Percentiles rank a stretch among this genome's conserved stretches.
phyloP scores from a whole-genome alignment of 1,140 invertebrate genomes.

The Magallana angulata region DNA sequence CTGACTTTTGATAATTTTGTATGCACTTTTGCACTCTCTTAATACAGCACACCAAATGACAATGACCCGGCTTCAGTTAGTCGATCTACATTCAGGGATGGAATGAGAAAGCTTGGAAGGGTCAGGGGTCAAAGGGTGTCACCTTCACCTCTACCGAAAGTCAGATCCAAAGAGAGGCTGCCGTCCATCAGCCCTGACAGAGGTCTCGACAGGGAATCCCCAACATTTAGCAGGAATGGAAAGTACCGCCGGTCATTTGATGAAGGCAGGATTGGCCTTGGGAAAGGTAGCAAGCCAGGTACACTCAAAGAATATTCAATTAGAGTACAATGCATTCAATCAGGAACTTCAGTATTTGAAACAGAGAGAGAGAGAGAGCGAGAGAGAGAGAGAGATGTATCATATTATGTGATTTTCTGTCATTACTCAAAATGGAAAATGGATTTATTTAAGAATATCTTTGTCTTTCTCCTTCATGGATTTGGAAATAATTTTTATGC shows the following conservation, averaged over 20 bases:
- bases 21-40: constrained; percentile 34
- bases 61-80: background rate
- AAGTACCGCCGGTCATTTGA: constrained; percentile 53
- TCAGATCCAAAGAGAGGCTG: constrained; percentile 58
- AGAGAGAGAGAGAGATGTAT: too few relatives aligned
- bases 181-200: constrained; percentile 61
- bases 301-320: background rate
- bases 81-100: constrained; percentile 60
- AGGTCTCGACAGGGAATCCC: constrained; percentile 46
- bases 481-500: background rate
- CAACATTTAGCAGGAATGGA: constrained; percentile 53
- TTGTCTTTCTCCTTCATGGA: too few relatives aligned
- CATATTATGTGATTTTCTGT: too few relatives aligned
- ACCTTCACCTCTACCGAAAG: constrained; percentile 63
- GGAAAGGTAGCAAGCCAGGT: constrained; percentile 40
- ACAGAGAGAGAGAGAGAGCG: too few relatives aligned
- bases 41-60: constrained; percentile 42
- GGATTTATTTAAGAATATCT: too few relatives aligned
- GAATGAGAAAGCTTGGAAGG: constrained; percentile 62
- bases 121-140: constrained; percentile 62
- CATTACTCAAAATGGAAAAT: too few relatives aligned
- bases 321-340: too few relatives aligned
- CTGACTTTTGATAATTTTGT: background rate
- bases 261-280: constrained; percentile 43
- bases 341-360: too few relatives aligned